phyloP scores from a whole-genome alignment of 2,113 vertebrate species.

The Epinephelus lanceolatus region DNA sequence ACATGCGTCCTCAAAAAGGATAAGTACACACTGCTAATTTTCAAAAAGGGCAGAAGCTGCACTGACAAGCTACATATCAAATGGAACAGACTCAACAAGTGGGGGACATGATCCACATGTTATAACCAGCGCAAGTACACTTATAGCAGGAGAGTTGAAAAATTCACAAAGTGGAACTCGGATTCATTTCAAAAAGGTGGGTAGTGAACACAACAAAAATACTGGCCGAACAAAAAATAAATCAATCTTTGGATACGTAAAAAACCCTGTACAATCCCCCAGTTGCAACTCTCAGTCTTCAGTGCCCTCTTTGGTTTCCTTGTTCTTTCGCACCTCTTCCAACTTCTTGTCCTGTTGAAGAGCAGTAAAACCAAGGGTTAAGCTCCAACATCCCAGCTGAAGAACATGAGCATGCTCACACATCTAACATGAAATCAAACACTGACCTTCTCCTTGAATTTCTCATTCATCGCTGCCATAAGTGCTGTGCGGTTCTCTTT shows the following conservation, averaged over 20 bases:
- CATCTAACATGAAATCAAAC: rapidly evolving
- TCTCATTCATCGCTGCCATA: slow-evolving; percentile 95
- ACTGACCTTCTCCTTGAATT: slow-evolving; percentile 95
- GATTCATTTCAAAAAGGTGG: slow-evolving; percentile 79
- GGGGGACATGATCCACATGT: slow-evolving; percentile 83
- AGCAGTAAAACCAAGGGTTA: neutral
- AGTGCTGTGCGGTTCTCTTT: slow-evolving; percentile 97
- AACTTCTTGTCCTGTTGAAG: slow-evolving; percentile 93
- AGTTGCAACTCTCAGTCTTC: slow-evolving; percentile 85
- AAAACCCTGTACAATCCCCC: slow-evolving; percentile 84
- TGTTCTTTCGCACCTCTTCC: slow-evolving; percentile 97
- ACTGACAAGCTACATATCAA: slow-evolving; percentile 82
- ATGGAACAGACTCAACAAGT: slow-evolving; percentile 84
- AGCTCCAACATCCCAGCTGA: neutral
- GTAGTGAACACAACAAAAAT: slow-evolving; percentile 84
- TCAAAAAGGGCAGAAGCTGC: slow-evolving; percentile 70
- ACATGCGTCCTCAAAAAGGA: slow-evolving; percentile 78
- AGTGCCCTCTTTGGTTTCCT: slow-evolving; percentile 92
- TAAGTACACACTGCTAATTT: slow-evolving; percentile 68
- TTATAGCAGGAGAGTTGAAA: slow-evolving; percentile 79
- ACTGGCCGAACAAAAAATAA: slow-evolving; percentile 81
- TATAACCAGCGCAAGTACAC: slow-evolving; percentile 87
- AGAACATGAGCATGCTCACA: neutral
- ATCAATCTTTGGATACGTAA: slow-evolving; percentile 94
- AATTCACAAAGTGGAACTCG: slow-evolving; percentile 78